Evolutionary conservation across 23 tunicate genomes (phyloP), one percentile per base, ranked within the genome.

Genomic region (Diplosoma virens): DNA sequence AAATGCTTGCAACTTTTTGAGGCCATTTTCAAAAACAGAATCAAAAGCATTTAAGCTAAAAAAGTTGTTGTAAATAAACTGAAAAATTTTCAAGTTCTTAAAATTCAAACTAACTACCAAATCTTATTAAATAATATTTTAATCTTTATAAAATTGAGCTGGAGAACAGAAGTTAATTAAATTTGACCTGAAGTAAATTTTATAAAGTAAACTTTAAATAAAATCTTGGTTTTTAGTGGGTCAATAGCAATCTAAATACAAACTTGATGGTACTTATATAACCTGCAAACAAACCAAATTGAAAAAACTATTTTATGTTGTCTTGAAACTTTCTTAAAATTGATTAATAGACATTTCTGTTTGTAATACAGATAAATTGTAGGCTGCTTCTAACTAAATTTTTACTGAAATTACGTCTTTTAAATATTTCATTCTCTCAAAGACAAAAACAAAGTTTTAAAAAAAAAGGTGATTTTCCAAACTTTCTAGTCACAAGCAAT

Each of bases 1-100:
- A n/a, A n/a, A n/a, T n/a, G n/a, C 7, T 58, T 58, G 65, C 65
- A 58, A n/a, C 65, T 23, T 58, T 23, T 58, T 6, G 52, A 46
- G 52, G 25, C 7, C 65, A 58, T 58, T 58, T 58, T 58, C 21
- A 58, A 58, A 58, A 24, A 16, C 52, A 46, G 52, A 46, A 46
- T 46, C 14, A 11, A 46, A 14, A 11, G 52, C 52, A 46, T 14
- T 46, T 14, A n/a, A n/a, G n/a, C n/a, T n/a, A 46, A 46, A 46
- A 14, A 46, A 16, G n/a, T n/a, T n/a, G 52, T 46, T 46, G n/a
- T n/a, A n/a, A n/a, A n/a, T n/a, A n/a, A n/a, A n/a, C n/a, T n/a
- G n/a, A n/a, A n/a, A n/a, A n/a, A 16, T 46, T 16, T 46, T 46
- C 52, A 46, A 46, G 52, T 46, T 46, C 52, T 46, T 46, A 46